phyloP scores from a whole-genome alignment of 1,140 invertebrate genomes.

The Aleiodes sp. region DNA sequence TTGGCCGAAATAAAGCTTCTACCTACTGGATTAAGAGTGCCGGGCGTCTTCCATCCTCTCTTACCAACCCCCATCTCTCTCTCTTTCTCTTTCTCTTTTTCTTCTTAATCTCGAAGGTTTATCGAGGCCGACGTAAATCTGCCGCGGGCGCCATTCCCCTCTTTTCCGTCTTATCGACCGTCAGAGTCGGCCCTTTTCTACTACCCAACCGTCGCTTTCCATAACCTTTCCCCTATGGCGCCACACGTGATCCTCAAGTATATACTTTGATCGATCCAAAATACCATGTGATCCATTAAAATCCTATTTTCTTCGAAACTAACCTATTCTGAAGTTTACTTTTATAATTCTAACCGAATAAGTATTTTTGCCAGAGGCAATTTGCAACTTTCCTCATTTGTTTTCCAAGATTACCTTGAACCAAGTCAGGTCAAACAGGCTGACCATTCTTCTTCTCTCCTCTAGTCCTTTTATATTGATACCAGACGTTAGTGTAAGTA shows the following conservation, averaged over 20 bases:
- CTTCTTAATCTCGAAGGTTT: slow-evolving; percentile 56
- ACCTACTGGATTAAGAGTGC: slow-evolving; percentile 35
- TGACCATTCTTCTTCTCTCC: slow-evolving; percentile 34
- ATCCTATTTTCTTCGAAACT: neutral
- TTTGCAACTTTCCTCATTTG: neutral
- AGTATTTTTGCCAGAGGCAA: neutral
- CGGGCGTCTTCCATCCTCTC: slow-evolving; percentile 28
- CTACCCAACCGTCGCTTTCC: slow-evolving; percentile 9
- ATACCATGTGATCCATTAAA: neutral
- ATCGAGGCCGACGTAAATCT: slow-evolving; percentile 58
- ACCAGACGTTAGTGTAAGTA: slow-evolving; percentile 47
- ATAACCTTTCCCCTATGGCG: neutral
- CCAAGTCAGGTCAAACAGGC: slow-evolving; percentile 46
- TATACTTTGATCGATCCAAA: neutral
- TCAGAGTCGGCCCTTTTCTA: slow-evolving; percentile 41
- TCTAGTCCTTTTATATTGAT: slow-evolving; percentile 30
- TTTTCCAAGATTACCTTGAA: neutral
- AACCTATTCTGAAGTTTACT: neutral
- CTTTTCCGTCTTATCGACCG: slow-evolving; percentile 48
- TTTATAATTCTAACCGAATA: neutral
- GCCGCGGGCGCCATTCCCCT: slow-evolving; percentile 43
- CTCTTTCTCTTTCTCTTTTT: slow-evolving; percentile 31
- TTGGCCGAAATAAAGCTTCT: slow-evolving; percentile 34
- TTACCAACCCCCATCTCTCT: slow-evolving; percentile 24
- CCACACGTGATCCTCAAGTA: slow-evolving; percentile 3